Conservation (phyloP, 1,140 invertebrate species). For the Danaus plexippus region DNA sequence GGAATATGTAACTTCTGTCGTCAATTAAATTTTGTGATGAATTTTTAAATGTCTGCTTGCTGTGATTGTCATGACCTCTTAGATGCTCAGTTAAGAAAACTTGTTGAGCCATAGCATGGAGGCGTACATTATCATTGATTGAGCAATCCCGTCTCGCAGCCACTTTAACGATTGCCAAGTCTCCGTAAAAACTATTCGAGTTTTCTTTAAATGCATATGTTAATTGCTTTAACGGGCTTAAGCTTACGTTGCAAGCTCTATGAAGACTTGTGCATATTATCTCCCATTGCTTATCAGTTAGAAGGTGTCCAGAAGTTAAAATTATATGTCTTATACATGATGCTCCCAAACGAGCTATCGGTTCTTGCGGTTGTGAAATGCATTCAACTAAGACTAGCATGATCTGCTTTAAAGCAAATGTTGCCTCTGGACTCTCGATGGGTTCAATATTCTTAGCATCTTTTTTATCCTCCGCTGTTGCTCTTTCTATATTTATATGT, state of each 20-base stretch:
- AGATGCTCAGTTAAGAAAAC: constrained; percentile 76
- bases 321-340: constrained; percentile 92
- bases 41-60: constrained; percentile 53
- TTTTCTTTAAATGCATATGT: constrained; percentile 89
- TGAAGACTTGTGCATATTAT: constrained; percentile 85
- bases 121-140: constrained; percentile 83
- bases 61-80: constrained; percentile 47
- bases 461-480: constrained; percentile 40
- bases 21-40: constrained; percentile 72
- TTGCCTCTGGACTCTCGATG: constrained; percentile 74
- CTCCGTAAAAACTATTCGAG: constrained; percentile 94
- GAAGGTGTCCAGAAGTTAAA: constrained; percentile 83
- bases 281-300: constrained; percentile 88
- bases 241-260: constrained; percentile 85
- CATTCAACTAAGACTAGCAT: constrained; percentile 92
- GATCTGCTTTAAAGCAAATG: constrained; percentile 88
- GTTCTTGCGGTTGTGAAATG: constrained; percentile 89
- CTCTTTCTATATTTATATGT: constrained; percentile 54
- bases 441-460: constrained; percentile 59
- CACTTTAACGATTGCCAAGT: constrained; percentile 93
- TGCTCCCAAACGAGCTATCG: constrained; percentile 90
- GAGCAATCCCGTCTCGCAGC: constrained; percentile 90
- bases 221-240: constrained; percentile 87
- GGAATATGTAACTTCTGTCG: constrained; percentile 90
- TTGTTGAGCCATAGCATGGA: constrained; percentile 90